These are phyloP conservation scores for Struthio camelus DNA, from an alignment of 2,113 vertebrate genomes.

Conservation along the genomic window DNA sequence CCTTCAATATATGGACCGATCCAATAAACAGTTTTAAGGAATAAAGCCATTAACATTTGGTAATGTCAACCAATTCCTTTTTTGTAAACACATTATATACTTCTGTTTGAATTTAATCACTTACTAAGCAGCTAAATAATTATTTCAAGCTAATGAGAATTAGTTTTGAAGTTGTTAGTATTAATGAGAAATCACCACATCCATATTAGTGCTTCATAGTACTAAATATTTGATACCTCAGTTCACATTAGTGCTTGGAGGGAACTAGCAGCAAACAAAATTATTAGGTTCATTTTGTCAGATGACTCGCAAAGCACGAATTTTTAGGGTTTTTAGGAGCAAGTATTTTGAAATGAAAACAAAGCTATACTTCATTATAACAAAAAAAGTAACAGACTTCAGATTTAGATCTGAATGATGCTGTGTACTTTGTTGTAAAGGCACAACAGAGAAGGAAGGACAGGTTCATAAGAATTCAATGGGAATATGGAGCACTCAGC, in stretches of 20 bases:
- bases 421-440: neutral
- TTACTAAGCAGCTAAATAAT: slow-evolving; percentile 74
- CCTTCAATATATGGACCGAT: slow-evolving; percentile 13
- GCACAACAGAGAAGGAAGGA: neutral
- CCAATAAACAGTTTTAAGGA: slow-evolving; percentile 54
- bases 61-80: slow-evolving; percentile 49
- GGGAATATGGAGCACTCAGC: neutral
- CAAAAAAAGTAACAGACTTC: neutral
- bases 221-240: slow-evolving; percentile 69
- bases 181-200: slow-evolving; percentile 73
- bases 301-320: slow-evolving; percentile 29
- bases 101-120: slow-evolving; percentile 70
- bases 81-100: slow-evolving; percentile 64
- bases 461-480: neutral
- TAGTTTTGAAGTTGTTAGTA: slow-evolving; percentile 69
- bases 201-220: slow-evolving; percentile 58
- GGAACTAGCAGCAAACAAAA: slow-evolving; percentile 43
- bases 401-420: slow-evolving; percentile 13
- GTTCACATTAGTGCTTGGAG: slow-evolving; percentile 54
- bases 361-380: slow-evolving; percentile 16
- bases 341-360: slow-evolving; percentile 45
- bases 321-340: slow-evolving; percentile 13
- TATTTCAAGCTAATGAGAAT: slow-evolving; percentile 74
- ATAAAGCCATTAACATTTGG: slow-evolving; percentile 66
- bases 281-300: slow-evolving; percentile 68